Evolutionary conservation across 2,888 invertebrate genomes (phyloP).

Genomic region (Epistrophella euchroma): DNA sequence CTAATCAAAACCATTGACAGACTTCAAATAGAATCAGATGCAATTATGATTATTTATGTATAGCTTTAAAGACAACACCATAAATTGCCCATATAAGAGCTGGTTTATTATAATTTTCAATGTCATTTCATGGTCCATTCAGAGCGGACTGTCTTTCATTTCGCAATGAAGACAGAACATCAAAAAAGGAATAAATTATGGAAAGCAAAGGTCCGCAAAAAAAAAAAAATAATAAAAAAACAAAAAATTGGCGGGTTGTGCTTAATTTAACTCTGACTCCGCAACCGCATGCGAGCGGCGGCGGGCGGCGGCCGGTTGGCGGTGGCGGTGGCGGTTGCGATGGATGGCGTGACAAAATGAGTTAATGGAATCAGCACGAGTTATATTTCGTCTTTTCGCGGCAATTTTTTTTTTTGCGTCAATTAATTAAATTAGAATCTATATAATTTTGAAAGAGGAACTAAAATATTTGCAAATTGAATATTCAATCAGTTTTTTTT

Average conservation of each 20-base stretch:
- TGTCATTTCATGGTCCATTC: conserved; percentile 50
- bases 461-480: conserved; percentile 11
- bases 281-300: not conserved
- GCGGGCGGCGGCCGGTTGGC: not conserved
- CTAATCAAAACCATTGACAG: conserved; percentile 28
- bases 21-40: conserved; percentile 46
- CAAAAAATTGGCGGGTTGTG: conserved; percentile 17
- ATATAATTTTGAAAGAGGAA: not conserved
- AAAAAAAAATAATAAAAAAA: not conserved
- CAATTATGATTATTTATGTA: conserved; percentile 28
- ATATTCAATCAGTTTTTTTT: conserved; percentile 16
- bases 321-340: not conserved
- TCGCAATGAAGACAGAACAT: conserved; percentile 48
- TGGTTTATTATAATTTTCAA: conserved; percentile 28
- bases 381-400: conserved; percentile 3
- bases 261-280: conserved; percentile 35
- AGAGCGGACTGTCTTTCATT: conserved; percentile 39
- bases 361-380: conserved; percentile 42
- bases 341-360: conserved; percentile 42
- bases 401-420: conserved; percentile 21
- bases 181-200: conserved; percentile 33
- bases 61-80: conserved; percentile 19
- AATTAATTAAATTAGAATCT: conserved; percentile 40
- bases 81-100: conserved; percentile 26
- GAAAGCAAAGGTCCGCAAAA: conserved; percentile 13